phyloP scores from a whole-genome alignment of 2,888 invertebrate species.

The Dicyrtoma fusca region DNA sequence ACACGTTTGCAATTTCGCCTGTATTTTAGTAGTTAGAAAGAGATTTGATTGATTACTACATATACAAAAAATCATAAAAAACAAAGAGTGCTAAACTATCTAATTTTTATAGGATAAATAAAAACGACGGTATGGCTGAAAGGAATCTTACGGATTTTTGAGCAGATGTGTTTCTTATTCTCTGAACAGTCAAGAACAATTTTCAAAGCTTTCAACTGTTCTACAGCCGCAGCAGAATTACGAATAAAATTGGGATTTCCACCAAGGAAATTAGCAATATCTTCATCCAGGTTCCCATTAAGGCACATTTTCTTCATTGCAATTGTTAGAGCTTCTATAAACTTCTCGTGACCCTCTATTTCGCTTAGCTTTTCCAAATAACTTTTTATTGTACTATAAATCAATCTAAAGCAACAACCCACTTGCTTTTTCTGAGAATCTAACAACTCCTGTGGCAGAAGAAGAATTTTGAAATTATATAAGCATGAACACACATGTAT shows the following conservation, averaged over 20 bases:
- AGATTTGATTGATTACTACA: too few species aligned
- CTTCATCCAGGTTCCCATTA: not conserved
- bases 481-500: slow-evolving; percentile 4
- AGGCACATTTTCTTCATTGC: not conserved
- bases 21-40: too few species aligned
- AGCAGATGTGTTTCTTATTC: not conserved
- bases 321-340: slow-evolving; percentile 4
- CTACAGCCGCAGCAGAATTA: slow-evolving; percentile 18
- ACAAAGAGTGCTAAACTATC: too few species aligned
- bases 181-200: slow-evolving; percentile 15
- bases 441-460: too few species aligned
- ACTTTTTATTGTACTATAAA: slow-evolving; percentile 17
- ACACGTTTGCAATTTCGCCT: slow-evolving; percentile 2
- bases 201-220: slow-evolving; percentile 33
- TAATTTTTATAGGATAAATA: too few species aligned
- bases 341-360: slow-evolving; percentile 6
- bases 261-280: slow-evolving; percentile 11
- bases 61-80: too few species aligned
- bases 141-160: slow-evolving; percentile 29
- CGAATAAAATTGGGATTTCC: slow-evolving; percentile 15
- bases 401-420: slow-evolving; percentile 16
- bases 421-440: slow-evolving; percentile 12
- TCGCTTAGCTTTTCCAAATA: slow-evolving; percentile 18
- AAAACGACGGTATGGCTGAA: too few species aligned
- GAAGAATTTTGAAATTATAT: too few species aligned